phyloP scores from a whole-genome alignment of 2,113 vertebrate species.

The Pandion haliaetus region DNA sequence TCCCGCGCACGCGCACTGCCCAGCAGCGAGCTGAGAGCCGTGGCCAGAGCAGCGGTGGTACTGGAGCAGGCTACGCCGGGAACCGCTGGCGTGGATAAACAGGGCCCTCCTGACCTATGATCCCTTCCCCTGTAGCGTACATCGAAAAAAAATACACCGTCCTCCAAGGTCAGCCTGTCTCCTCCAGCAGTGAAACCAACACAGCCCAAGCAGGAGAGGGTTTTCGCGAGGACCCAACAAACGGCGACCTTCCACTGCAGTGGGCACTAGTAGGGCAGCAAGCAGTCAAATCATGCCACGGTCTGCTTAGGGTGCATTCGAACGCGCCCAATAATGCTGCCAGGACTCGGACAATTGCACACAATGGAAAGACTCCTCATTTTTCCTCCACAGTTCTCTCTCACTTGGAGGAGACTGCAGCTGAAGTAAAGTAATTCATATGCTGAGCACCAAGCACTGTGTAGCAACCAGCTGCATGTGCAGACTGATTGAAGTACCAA shows the following conservation, averaged over 20 bases:
- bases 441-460: not conserved
- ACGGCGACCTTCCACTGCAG: not conserved
- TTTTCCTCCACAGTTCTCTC: not conserved
- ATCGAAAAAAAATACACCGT: not conserved
- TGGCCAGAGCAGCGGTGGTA: fast-evolving
- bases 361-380: not conserved
- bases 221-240: not conserved
- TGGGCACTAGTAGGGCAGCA: not conserved
- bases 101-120: not conserved
- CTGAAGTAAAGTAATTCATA: not conserved
- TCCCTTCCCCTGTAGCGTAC: not conserved
- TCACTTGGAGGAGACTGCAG: not conserved
- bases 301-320: not conserved
- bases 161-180: not conserved
- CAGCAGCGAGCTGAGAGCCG: fast-evolving
- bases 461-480: not conserved
- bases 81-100: not conserved
- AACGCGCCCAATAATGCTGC: not conserved
- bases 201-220: not conserved
- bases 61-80: not conserved
- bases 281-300: not conserved
- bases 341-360: not conserved
- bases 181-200: not conserved
- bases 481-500: constrained; percentile 3
- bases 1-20: not conserved